A percentile compares a stretch with the other conserved stretches of the same genome.
Evolutionary conservation across 1,140 invertebrate genomes (phyloP).

Genomic region (Ephestia elutella): DNA sequence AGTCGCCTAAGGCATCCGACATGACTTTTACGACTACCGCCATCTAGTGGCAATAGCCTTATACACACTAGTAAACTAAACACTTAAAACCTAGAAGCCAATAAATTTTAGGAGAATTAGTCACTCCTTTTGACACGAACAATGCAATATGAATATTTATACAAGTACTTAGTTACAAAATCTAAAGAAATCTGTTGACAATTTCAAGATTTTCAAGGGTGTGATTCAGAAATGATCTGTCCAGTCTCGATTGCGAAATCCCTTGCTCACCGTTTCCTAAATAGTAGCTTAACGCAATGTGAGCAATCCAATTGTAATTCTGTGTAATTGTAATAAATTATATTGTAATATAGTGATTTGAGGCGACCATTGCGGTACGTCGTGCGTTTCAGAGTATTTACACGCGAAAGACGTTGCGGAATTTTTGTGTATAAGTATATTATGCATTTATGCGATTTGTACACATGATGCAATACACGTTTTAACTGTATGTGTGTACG

Average conservation of each 20-base stretch:
- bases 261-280: background rate
- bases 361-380: background rate
- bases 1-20: too few relatives aligned
- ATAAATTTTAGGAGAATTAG: too few relatives aligned
- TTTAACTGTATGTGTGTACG: too few relatives aligned
- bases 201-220: background rate
- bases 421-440: background rate
- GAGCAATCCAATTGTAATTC: background rate
- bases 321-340: background rate
- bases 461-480: too few relatives aligned
- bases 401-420: background rate
- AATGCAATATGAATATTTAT: background rate
- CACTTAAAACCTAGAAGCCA: too few relatives aligned
- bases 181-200: background rate
- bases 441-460: background rate
- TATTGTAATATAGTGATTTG: background rate
- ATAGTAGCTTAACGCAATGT: background rate
- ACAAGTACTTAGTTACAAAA: background rate
- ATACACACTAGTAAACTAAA: too few relatives aligned
- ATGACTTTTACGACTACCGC: too few relatives aligned
- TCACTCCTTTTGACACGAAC: background rate
- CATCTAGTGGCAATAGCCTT: too few relatives aligned
- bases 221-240: constrained; percentile 5
- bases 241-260: constrained; percentile 1
- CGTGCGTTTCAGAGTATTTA: background rate